Percentiles rank a stretch among this genome's conserved stretches.
These are phyloP conservation scores for Caerostris darwini DNA, from an alignment of 1,140 invertebrate species.

Conservation along the genomic window DNA sequence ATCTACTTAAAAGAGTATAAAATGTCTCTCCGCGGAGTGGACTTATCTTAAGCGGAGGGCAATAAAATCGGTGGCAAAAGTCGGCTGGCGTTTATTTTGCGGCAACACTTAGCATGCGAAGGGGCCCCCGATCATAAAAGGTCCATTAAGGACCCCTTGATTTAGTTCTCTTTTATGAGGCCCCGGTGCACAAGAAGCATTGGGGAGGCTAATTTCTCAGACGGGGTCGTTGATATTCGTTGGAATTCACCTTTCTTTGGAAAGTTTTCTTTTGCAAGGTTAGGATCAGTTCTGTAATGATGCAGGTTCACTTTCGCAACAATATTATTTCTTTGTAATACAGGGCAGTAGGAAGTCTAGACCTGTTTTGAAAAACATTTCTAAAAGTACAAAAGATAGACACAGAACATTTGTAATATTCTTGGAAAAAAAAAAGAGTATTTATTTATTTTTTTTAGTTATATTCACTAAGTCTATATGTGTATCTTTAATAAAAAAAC, in stretches of 20 bases:
- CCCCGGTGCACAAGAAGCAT: too few relatives aligned
- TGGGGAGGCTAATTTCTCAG: neutral
- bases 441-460: too few relatives aligned
- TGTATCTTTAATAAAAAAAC: too few relatives aligned
- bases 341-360: too few relatives aligned
- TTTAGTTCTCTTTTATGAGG: conserved; percentile 30
- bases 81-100: conserved; percentile 22
- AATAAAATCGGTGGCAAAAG: conserved; percentile 47
- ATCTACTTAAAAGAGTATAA: conserved; percentile 32
- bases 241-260: neutral
- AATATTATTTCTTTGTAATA: too few relatives aligned
- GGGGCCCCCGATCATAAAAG: conserved; percentile 32
- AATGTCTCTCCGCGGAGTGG: conserved; percentile 1
- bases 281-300: neutral
- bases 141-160: neutral
- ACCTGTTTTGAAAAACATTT: too few relatives aligned
- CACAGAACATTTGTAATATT: too few relatives aligned
- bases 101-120: neutral
- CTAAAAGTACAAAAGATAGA: too few relatives aligned
- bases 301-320: too few relatives aligned
- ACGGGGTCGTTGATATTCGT: too few relatives aligned
- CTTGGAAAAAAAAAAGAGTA: too few relatives aligned
- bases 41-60: conserved; percentile 18
- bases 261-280: neutral
- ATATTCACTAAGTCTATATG: too few relatives aligned